These are phyloP conservation scores for Lucilia sericata DNA, from an alignment of 1,140 invertebrate species.

Conservation along the genomic window DNA sequence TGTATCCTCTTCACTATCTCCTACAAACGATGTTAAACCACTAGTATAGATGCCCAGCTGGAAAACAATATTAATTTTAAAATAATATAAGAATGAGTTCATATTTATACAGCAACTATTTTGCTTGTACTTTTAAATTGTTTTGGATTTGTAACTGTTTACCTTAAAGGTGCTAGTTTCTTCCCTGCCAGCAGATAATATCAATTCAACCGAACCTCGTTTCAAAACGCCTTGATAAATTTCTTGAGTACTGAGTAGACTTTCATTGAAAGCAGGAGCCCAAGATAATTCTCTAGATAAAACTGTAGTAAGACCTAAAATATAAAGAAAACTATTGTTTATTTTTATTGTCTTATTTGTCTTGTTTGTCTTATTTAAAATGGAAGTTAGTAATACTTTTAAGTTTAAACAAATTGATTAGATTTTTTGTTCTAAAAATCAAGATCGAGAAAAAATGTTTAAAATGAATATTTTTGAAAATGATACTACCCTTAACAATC, in stretches of 20 bases:
- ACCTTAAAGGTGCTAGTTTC: constrained; percentile 71
- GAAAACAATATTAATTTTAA: constrained; percentile 51
- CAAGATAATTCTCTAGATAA: constrained; percentile 74
- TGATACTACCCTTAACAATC: too few species aligned
- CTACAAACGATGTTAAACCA: constrained; percentile 78
- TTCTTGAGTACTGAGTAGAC: constrained; percentile 81
- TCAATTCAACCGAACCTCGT: constrained; percentile 79
- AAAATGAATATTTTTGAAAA: too few species aligned
- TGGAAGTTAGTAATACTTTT: too few species aligned
- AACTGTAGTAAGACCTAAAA: constrained; percentile 76
- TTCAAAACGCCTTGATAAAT: constrained; percentile 81
- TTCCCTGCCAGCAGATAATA: constrained; percentile 71
- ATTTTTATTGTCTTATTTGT: too few species aligned
- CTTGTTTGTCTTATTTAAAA: too few species aligned
- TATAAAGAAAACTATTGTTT: too few species aligned
- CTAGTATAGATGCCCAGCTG: constrained; percentile 85
- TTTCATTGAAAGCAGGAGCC: constrained; percentile 75
- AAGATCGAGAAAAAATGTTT: too few species aligned
- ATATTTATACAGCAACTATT: too few species aligned
- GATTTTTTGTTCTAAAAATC: too few species aligned
- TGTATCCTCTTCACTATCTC: constrained; percentile 67
- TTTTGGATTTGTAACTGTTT: constrained; percentile 48
- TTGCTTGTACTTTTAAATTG: too few species aligned
- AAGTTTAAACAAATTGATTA: too few species aligned
- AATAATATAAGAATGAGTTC: too few species aligned